Base-by-base conservation (phyloP, 2,113 vertebrate genomes). In the Dasypus novemcinctus region DNA sequence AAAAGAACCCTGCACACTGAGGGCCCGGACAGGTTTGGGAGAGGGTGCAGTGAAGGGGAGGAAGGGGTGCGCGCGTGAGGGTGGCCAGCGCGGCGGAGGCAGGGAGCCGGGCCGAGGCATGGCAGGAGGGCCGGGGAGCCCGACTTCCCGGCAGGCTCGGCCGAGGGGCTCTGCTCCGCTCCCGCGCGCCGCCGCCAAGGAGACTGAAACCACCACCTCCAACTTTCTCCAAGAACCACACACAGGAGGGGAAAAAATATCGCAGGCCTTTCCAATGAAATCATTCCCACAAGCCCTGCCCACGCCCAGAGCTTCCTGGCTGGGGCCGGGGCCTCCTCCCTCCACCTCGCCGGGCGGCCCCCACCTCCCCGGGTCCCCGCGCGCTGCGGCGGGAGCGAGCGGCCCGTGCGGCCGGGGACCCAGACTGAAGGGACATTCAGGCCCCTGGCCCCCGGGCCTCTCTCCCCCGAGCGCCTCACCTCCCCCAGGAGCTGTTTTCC, bases 261-360 rank as follows among this genome's bases (percentile, higher is more conserved):
- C 98, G 97, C 98, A 98, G 98, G 98, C 98, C 98, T 99, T 99
- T 99, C 99, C 99, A 99, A 99, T 99, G 99, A 99, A 99, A 99
- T 99, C 99, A 99, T 99, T 99, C 99, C 99, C 99, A 99, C 98
- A 98, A 98, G 96, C 97, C 97, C 97, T 98, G 98, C 99, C 98
- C 98, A 99, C 99, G 96, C 99, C 99, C 99, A 98, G 98, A 90
- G 97, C 98, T 98, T 98, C 98, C 97, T 98, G 98, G 98, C 98
- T 98, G 97, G 98, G 98, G 98, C 83, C 90, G 97, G 96, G 96
- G 97, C 75, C 98, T 98, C 98, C 98, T 94, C 97, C 91, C 66
- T 46, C 96, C 96, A 97, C 96, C 95, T 96, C 94, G 1, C 17
- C 33, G 6, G 38, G 61, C 38, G 54, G 61, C 96, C 96, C 92